Base-by-base conservation (phyloP, 2,888 invertebrate species). In the Cephus runcator region DNA sequence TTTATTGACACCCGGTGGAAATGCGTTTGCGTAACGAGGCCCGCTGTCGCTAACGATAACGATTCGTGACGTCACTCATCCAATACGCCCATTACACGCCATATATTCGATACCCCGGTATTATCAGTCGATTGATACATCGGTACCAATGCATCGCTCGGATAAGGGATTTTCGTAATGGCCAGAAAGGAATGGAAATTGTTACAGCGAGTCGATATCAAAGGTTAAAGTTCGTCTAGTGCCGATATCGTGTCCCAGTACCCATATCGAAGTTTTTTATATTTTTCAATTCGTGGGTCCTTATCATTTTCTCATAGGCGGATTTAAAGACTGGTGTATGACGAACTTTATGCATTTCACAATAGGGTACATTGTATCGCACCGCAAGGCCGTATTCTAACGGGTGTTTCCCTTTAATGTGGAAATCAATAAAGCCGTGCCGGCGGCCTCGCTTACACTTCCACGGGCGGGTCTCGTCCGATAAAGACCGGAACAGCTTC, bases 401-500 rank as follows among this genome's bases (percentile, higher is more conserved):
- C 81, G 85, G 83, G 78, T 73, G 89, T 79, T 89, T 87, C 89
- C 87, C 89, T 88, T 89, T 89, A 88, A 88, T 76, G 75, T 83
- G 85, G 81, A 82, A 89, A 89, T 89, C 89, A 87, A 89, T 89
- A 89, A 84, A 84, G 82, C 81, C 81, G 83, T 82, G 81, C 83
- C 81, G 79, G 82, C 83, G 78, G 81, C 83, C 89, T 86, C 89
- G 84, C 85, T 87, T 89, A 86, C 88, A 90, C 92, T 91, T 89
- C 85, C 79, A 81, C 30, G 69, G 74, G 73, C 15, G 76, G 31
- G 34, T 76, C 56, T 56, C 76, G 68, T 12, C 74, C 30, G 34
- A 73, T 73, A 71, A n/a, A 75, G 83, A 79, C 89, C 90, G 91
- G 90, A 92, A 92, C 91, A 91, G 91, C 90, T 88, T 86, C 84